Evolutionary conservation across 2,113 vertebrate genomes (phyloP).

Genomic region (zebrafish (Danio rerio)): GRCz12tu NC_133184.1:45248501-45249000

Average conservation of each 20-base stretch:
- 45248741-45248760: not conserved
- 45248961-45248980: not conserved
- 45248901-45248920: not conserved
- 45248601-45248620: not conserved
- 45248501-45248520: not conserved
- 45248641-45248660: not conserved
- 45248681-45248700: not conserved
- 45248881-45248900: slow-evolving; percentile 6
- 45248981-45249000: not conserved
- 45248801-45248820: not conserved
- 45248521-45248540: slow-evolving; percentile 3
- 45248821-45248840: not conserved
- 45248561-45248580: not conserved
- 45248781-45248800: not conserved
- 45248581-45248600: not conserved
- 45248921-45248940: slow-evolving; percentile 26
- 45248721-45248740: not conserved
- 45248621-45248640: not conserved
- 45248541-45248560: not conserved
- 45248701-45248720: not conserved
- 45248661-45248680: not conserved
- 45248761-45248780: not conserved
- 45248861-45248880: not conserved
- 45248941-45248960: not conserved
- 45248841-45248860: slow-evolving; percentile 13